phyloP scores from a whole-genome alignment of 1,140 invertebrate genomes.

The Notospermus geniculatus region DNA sequence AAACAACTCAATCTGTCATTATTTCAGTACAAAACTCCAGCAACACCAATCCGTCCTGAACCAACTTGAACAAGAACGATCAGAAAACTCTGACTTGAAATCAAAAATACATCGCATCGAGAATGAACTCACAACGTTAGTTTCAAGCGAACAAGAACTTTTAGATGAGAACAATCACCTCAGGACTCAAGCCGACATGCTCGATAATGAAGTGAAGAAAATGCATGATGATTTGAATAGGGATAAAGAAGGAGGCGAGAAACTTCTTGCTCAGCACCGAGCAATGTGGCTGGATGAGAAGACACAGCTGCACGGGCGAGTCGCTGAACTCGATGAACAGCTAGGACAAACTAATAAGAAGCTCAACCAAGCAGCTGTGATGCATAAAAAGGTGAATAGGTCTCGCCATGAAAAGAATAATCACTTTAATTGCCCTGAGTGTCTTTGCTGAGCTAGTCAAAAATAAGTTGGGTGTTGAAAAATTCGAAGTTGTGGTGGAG shows the following conservation, averaged over 20 bases:
- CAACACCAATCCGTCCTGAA: conserved; percentile 37
- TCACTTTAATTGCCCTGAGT: too few relatives aligned
- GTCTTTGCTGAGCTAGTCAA: too few relatives aligned
- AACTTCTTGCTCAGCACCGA: conserved; percentile 36
- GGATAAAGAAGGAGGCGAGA: conserved; percentile 30
- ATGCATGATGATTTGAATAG: conserved; percentile 27
- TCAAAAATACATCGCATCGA: conserved; percentile 40
- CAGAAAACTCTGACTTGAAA: conserved; percentile 44
- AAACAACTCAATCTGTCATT: neutral
- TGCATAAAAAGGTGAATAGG: conserved; percentile 50
- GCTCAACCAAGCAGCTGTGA: conserved; percentile 32
- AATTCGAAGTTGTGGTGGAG: too few relatives aligned
- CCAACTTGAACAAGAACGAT: conserved; percentile 42
- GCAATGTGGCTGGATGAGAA: conserved; percentile 40
- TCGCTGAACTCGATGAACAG: conserved; percentile 44
- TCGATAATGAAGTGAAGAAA: conserved; percentile 32
- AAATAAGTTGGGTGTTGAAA: too few relatives aligned
- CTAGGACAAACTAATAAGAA: conserved; percentile 33
- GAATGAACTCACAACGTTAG: conserved; percentile 31
- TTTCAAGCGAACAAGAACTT: conserved; percentile 43
- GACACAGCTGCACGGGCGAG: conserved; percentile 34
- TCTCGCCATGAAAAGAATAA: too few relatives aligned
- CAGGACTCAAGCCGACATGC: conserved; percentile 38
- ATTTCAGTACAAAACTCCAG: conserved; percentile 36
- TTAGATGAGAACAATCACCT: conserved; percentile 47